These are phyloP conservation scores for Parnassius mnemosyne DNA, from an alignment of 2,888 invertebrate species.

Conservation along the genomic window DNA sequence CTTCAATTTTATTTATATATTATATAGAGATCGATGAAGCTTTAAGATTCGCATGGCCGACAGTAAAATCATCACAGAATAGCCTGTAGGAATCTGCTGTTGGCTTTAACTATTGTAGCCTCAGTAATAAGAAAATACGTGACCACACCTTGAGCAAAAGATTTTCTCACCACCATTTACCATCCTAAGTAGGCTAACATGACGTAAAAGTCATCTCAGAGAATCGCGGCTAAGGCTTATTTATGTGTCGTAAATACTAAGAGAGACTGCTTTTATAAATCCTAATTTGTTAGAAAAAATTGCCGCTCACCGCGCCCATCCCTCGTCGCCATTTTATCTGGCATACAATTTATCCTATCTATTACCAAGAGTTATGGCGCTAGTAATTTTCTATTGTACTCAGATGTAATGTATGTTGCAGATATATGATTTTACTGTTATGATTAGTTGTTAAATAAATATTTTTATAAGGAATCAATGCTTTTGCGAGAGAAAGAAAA, in stretches of 20 bases:
- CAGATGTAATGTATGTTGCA: not conserved
- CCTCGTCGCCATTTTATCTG: not conserved
- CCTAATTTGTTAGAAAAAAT: constrained; percentile 15
- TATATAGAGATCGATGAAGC: too few species aligned
- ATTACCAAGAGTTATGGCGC: constrained; percentile 2
- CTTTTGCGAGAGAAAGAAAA: too few species aligned
- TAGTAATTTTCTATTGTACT: not conserved
- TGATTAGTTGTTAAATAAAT: too few species aligned
- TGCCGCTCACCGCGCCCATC: constrained; percentile 3
- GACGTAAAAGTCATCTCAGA: constrained; percentile 4
- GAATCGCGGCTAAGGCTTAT: constrained; percentile 9
- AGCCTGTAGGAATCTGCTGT: too few species aligned
- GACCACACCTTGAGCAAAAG: not conserved
- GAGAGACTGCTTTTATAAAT: constrained; percentile 17
- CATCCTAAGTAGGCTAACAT: not conserved
- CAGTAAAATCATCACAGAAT: too few species aligned
- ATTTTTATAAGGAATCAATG: too few species aligned
- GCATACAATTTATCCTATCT: not conserved
- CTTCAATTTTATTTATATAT: too few species aligned
- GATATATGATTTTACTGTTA: too few species aligned
- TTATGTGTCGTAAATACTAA: constrained; percentile 21
- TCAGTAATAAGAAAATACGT: not conserved
- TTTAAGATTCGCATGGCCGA: too few species aligned
- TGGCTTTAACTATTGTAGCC: too few species aligned
- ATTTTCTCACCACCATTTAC: constrained; percentile 6